Conservation (phyloP, 2,888 invertebrate genomes). For the Pherbina coryleti region DNA sequence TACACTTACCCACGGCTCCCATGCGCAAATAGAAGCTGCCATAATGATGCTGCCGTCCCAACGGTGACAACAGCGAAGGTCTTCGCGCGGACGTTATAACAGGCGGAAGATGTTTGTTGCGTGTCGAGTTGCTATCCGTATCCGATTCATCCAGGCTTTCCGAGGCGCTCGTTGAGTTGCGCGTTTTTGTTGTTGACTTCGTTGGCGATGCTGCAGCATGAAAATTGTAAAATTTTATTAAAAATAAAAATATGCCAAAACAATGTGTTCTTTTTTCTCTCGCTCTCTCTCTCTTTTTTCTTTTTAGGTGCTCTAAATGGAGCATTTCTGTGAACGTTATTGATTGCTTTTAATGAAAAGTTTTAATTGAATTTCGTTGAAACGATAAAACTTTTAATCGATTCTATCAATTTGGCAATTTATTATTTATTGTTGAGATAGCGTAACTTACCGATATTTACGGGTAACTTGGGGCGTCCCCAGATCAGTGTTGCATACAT, state of each 20-base stretch:
- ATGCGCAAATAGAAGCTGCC: constrained; percentile 93
- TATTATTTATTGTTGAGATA: neutral
- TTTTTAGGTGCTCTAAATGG: neutral
- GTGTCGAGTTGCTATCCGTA: constrained; percentile 67
- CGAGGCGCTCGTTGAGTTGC: constrained; percentile 64
- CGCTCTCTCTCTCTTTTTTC: neutral
- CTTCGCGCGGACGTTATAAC: constrained; percentile 70
- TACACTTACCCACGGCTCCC: constrained; percentile 86
- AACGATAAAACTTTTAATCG: neutral
- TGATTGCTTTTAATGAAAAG: neutral
- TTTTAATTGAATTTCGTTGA: constrained; percentile 13
- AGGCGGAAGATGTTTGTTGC: constrained; percentile 68
- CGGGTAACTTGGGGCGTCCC: constrained; percentile 73
- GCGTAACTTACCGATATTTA: constrained; percentile 72
- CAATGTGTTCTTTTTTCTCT: too few relatives aligned
- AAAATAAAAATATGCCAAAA: neutral
- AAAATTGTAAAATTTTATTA: neutral
- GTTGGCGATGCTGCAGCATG: constrained; percentile 61
- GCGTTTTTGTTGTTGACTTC: constrained; percentile 62
- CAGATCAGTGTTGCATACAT: constrained; percentile 85
- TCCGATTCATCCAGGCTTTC: constrained; percentile 75
- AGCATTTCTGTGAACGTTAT: neutral
- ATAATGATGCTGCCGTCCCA: constrained; percentile 81
- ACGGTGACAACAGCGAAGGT: constrained; percentile 70
- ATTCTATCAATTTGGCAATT: neutral